phyloP scores from a whole-genome alignment of 2,797 vertebrate species.

The Chiroxiphia lanceolata region DNA sequence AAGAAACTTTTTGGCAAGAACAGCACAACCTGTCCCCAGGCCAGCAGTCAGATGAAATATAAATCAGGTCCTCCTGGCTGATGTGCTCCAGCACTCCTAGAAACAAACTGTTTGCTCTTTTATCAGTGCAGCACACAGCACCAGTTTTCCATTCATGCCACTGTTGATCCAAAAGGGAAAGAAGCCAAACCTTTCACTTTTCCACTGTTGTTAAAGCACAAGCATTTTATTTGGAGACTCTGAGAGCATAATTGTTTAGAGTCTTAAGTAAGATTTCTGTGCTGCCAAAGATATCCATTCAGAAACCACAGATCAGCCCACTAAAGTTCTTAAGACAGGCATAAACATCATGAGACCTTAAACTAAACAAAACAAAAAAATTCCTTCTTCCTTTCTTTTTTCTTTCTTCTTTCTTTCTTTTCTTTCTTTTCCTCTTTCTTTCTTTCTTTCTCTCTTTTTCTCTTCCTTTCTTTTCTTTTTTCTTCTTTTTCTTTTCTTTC shows the following conservation, averaged over 20 bases:
- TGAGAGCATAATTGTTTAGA: constrained; percentile 38
- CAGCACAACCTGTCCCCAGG: background rate
- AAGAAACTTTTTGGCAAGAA: background rate
- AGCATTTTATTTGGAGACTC: constrained; percentile 27
- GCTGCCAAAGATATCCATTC: constrained; percentile 38
- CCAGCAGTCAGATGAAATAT: background rate
- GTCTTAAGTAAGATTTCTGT: constrained; percentile 27
- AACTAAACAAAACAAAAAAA: background rate
- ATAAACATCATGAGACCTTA: constrained; percentile 50
- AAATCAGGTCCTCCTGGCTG: background rate
- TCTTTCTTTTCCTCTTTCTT: rapidly evolving
- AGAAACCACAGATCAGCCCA: constrained; percentile 22
- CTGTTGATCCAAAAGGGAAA: constrained; percentile 38
- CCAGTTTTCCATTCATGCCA: constrained; percentile 58
- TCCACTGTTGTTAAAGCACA: constrained; percentile 14
- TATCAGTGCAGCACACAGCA: background rate
- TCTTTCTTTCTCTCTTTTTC: rapidly evolving
- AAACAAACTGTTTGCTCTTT: constrained; percentile 25
- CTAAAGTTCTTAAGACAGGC: background rate
- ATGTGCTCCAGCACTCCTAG: background rate
- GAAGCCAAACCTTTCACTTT: constrained; percentile 53
- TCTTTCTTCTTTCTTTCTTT: rapidly evolving
- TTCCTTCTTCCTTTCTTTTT: no score
- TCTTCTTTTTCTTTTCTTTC: rapidly evolving
- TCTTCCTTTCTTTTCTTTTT: rapidly evolving